Evolutionary conservation across 2,888 invertebrate species (phyloP), one percentile per base, ranked within the genome.

Genomic region (Anthophora plumipes): DNA sequence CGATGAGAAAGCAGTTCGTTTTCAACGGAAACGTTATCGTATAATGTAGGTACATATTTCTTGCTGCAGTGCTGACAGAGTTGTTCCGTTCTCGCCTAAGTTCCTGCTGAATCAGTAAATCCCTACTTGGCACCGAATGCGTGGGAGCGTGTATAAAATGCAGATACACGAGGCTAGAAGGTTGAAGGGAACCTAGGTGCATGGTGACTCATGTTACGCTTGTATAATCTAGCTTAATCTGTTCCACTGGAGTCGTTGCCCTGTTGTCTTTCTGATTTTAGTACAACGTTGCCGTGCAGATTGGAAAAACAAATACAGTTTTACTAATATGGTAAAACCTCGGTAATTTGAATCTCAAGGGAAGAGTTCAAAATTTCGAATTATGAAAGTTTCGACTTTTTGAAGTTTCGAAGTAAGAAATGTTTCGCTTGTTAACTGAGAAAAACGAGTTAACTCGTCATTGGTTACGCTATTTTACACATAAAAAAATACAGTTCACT

Each of bases 101-200:
- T 74, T 75, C 68, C 20, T n/a, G 72, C 70, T 82, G 72, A 81
- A 82, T 77, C 83, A 69, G 83, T 81, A 83, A 86, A 85, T 84
- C 83, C 73, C 78, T 80, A 73, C 69, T 70, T 76, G 83, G 59
- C 64, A 69, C 61, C 64, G 66, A 76, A 68, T 70, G 86, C 89
- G 88, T 88, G 85, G 86, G 87, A 88, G 88, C 74, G 52, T 67
- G 67, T 80, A 85, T 73, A 79, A 85, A 85, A 83, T 80, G 83
- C 82, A 83, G 77, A 88, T 86, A 83, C 75, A 72, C 68, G 60
- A 74, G 39, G 39, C 64, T 43, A 70, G 80, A 77, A 78, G 82
- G 82, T 83, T 80, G 83, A 81, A 71, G 55, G 59, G 69, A 39
- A 17, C 52, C 55, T 78, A 61, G 75, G 60, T 66, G 63, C 39